These are phyloP conservation scores for Noctua janthina DNA, from an alignment of 2,888 invertebrate genomes.

Conservation along the genomic window DNA sequence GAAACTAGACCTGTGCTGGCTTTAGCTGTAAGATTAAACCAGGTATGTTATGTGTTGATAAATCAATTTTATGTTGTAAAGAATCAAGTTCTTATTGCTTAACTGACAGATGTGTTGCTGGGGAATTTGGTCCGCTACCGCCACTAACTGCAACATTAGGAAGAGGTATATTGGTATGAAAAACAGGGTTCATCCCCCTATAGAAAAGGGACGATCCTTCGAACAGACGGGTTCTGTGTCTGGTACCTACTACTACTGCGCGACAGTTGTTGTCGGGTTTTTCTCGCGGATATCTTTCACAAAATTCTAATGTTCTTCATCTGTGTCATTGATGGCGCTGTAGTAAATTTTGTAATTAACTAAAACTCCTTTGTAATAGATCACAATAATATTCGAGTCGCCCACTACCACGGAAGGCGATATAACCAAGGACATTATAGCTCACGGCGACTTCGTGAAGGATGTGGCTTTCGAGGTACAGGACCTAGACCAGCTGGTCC, in stretches of 20 bases:
- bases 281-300: no score
- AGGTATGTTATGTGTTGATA: slow-evolving; percentile 88
- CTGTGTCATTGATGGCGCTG: no score
- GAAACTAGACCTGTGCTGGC: slow-evolving; percentile 94
- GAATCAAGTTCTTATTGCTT: neutral
- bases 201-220: neutral
- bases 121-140: neutral
- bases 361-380: slow-evolving; percentile 88
- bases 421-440: slow-evolving; percentile 93
- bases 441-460: slow-evolving; percentile 98
- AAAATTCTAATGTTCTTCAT: no score
- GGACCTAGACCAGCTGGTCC: slow-evolving; percentile 95
- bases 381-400: slow-evolving; percentile 97
- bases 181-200: neutral
- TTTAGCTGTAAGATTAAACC: slow-evolving; percentile 96
- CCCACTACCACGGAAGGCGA: slow-evolving; percentile 93
- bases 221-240: neutral
- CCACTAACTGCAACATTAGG: neutral
- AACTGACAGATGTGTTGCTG: neutral
- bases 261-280: no score
- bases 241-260: no score
- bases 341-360: neutral
- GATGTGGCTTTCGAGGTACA: slow-evolving; percentile 98
- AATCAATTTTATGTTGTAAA: neutral
- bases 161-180: neutral